Evolutionary conservation across 2,797 vertebrate genomes (phyloP).

Genomic region (Tenualosa thibaudeaui): DNA sequence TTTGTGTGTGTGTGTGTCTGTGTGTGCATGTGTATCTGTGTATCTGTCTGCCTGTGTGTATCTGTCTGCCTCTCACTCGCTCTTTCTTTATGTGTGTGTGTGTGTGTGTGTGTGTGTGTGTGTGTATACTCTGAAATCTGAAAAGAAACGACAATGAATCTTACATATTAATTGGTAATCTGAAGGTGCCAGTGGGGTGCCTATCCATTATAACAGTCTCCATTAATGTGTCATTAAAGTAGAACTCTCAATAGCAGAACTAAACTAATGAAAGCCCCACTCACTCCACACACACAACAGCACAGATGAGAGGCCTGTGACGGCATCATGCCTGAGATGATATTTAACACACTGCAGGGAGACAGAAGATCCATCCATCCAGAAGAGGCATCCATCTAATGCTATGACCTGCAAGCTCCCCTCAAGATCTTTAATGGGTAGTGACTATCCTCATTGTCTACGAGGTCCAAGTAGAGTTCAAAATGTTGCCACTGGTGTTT

Average conservation of each 20-base stretch:
- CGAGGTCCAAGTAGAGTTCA: not conserved
- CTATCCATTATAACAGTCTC: not conserved
- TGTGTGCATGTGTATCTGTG: not conserved
- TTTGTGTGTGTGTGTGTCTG: not conserved
- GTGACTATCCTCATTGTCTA: not conserved
- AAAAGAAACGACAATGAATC: constrained; percentile 1
- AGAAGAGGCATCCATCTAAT: not conserved
- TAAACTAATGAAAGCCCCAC: not conserved
- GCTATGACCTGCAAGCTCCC: not conserved
- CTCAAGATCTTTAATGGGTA: not conserved
- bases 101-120: not conserved
- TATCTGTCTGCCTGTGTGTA: not conserved
- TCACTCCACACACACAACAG: not conserved
- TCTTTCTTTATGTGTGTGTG: not conserved
- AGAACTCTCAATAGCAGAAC: not conserved
- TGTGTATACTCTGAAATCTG: not conserved
- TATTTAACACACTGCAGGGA: not conserved
- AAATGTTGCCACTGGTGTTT: not conserved
- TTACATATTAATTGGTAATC: not conserved
- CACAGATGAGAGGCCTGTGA: not conserved
- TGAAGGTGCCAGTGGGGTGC: not conserved
- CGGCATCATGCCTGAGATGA: not conserved
- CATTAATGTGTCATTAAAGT: constrained; percentile 12
- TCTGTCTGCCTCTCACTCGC: not conserved
- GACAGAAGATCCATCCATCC: not conserved